Base-by-base conservation (phyloP, 2,797 vertebrate genomes). In the Lepidocolaptes lacrymiger region DNA sequence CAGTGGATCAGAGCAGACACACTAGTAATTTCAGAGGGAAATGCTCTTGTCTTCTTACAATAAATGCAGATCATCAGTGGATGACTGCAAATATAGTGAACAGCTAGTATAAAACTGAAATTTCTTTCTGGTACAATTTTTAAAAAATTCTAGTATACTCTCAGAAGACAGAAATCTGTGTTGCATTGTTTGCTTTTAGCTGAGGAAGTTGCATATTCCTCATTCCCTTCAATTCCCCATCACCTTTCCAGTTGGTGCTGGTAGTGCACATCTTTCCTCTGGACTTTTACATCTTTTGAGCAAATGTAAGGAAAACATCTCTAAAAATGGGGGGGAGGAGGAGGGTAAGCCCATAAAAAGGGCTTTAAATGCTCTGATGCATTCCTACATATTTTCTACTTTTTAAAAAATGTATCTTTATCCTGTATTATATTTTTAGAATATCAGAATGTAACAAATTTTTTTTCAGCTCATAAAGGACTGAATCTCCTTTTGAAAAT, bases 401-500 rank as follows among this genome's bases (percentile, higher is more conserved):
- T 87, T 48, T 18, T 0, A 6, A 63, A 74, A 87, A 12, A 23
- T 1, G 9, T 30, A 22, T 28, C 54, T 89, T 89, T 71, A 39
- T 84, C 39, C 27, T 59, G 37, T 55, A 41, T 56, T n/a, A 64
- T 66, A 85, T 91, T 93, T 93, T 82, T 63, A 85, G 85, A 94
- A 92, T 74, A 90, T 24, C 18, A 81, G 63, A 74, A 79, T 84
- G 73, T 71, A 86, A 54, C 44, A 89, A 68, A 67, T 23, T 41
- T 27, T 96, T 96, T 94, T 95, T 96, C 89, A 74, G 62, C 61
- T 90, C 44, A 71, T 87, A 87, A 94, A 86, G 75, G 69, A 77
- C 34, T 68, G 61, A 74, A 73, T 66, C 41, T 82, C 84, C 94
- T 97, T 97, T 84, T 61, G 85, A 91, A 93, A 89, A 88, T 93